A percentile compares a stretch with the other conserved stretches of the same genome.
These are phyloP conservation scores for Pogona vitticeps DNA, from an alignment of 2,113 vertebrate species.

Conservation along the genomic window DNA sequence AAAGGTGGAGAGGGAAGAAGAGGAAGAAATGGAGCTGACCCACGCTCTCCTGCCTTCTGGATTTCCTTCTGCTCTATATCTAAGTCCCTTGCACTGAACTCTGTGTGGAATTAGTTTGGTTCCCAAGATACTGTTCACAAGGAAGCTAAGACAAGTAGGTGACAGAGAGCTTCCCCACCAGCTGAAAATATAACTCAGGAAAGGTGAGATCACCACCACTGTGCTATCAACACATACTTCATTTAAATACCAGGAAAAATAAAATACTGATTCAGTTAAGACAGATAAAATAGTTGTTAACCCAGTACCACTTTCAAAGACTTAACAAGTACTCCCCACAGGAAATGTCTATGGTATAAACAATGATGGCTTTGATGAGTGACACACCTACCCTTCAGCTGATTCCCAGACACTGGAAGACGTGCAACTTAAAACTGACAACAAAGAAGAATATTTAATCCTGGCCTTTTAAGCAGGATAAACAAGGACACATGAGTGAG, in stretches of 20 bases:
- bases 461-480: constrained; percentile 25
- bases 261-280: constrained; percentile 58
- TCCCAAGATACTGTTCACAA: constrained; percentile 21
- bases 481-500: constrained; percentile 38
- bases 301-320: constrained; percentile 17
- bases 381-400: neutral
- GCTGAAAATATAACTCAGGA: constrained; percentile 37
- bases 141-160: neutral
- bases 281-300: constrained; percentile 59
- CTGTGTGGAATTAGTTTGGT: neutral
- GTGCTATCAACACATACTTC: constrained; percentile 63
- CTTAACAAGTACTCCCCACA: constrained; percentile 30
- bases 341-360: constrained; percentile 63
- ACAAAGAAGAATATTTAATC: neutral
- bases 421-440: constrained; percentile 30
- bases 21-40: too few relatives aligned
- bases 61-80: neutral
- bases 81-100: neutral
- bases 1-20: neutral
- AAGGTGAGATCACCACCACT: constrained; percentile 63
- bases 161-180: constrained; percentile 38
- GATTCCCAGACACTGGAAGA: constrained; percentile 52
- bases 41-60: neutral
- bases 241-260: constrained; percentile 45
- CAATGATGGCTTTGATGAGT: constrained; percentile 62